Evolutionary conservation across 2,113 vertebrate genomes (phyloP).

Genomic region (Anseranas semipalmata): DNA sequence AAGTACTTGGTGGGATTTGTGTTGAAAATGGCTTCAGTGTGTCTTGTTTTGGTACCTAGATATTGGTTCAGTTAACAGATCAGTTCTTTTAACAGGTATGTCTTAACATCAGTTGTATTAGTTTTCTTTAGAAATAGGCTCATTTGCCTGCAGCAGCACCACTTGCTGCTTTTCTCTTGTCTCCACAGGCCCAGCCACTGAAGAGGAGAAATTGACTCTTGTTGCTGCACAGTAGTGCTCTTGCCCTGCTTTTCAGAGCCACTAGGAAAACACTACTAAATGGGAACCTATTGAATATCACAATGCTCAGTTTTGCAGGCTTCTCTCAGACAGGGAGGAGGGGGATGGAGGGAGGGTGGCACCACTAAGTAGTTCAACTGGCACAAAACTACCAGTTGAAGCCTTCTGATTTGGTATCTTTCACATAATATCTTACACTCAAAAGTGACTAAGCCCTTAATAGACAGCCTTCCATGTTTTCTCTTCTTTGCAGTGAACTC

Average conservation of each 20-base stretch:
- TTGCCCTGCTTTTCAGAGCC: slow-evolving; percentile 72
- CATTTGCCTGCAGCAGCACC: slow-evolving; percentile 74
- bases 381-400: slow-evolving; percentile 40
- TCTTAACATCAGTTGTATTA: slow-evolving; percentile 67
- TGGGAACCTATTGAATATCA: slow-evolving; percentile 66
- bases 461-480: not conserved
- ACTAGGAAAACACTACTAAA: slow-evolving; percentile 68
- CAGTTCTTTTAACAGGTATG: slow-evolving; percentile 73
- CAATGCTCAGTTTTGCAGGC: slow-evolving; percentile 57
- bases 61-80: slow-evolving; percentile 70
- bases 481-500: slow-evolving; percentile 10
- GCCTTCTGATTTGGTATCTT: slow-evolving; percentile 19
- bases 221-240: slow-evolving; percentile 73
- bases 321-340: slow-evolving; percentile 15
- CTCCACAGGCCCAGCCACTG: slow-evolving; percentile 75
- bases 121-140: slow-evolving; percentile 72
- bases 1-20: slow-evolving; percentile 41
- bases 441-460: not conserved
- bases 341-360: slow-evolving; percentile 2
- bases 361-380: slow-evolving; percentile 23
- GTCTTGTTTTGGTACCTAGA: slow-evolving; percentile 69
- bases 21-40: slow-evolving; percentile 58
- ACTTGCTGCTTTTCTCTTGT: slow-evolving; percentile 77
- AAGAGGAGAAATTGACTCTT: slow-evolving; percentile 74
- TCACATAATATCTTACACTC: not conserved